Evolutionary conservation across 2,797 vertebrate genomes (phyloP), one percentile per base, ranked within the genome.

Genomic region (Gallinago stenura): DNA sequence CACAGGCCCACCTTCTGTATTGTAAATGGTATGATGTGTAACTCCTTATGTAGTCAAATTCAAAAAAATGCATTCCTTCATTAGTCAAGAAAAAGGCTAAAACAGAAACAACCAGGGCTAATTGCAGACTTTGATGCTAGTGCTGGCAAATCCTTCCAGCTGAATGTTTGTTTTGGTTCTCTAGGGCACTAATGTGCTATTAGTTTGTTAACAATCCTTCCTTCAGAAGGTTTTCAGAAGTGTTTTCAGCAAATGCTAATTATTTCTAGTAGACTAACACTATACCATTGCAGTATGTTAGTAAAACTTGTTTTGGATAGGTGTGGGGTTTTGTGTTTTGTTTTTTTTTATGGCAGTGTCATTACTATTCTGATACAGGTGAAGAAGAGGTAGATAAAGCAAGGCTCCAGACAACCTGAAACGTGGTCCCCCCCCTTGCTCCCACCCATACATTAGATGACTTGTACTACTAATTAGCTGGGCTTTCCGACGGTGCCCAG

Each of bases 391-490:
- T 65, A 64, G 18, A 58, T 73, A 57, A 9, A 45, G 2, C 6
- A 57, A 15, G 21, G 18, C 33, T 83, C 26, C 22, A 81, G 57
- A 53, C 9, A 75, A 48, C 30, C n/a, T 84, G 43, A 84, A 89
- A n/a, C 14, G 15, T 6, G 7, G 15, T 50, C 31, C 14, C 11
- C 16, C 15, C 65, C 33, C 20, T 21, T 58, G 14, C 6, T 66
- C 22, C 37, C 43, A 73, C 46, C 15, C 26, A 18, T 24, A 24
- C 4, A 18, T 65, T 69, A 10, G 6, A 72, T 80, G 24, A 56
- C 14, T 56, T 0, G 0, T 83, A 35, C 31, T 37, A 8, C 46
- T 69, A 61, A 41, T 62, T 61, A 54, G 10, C 5, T 53, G 41
- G 41, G 5, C 12, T 64, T 64, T 83, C 45, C 30, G 70, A 46